Conservation (phyloP, 1,140 invertebrate species). For the Physella acuta region DNA sequence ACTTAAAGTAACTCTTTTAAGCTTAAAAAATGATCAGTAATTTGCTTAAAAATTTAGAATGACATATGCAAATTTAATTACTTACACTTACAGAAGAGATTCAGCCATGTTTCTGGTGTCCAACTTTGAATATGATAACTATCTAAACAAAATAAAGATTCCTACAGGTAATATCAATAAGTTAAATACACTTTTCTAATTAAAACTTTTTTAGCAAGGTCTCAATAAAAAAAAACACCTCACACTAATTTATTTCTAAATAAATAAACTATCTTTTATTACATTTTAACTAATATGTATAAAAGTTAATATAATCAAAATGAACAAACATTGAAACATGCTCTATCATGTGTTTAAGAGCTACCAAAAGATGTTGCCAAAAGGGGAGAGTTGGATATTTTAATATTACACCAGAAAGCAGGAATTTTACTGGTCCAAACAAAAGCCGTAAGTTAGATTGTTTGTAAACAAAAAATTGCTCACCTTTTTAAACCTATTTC, state of each 20-base stretch:
- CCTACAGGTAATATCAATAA: too few relatives aligned
- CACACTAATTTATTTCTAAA: too few relatives aligned
- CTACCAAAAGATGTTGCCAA: constrained; percentile 13
- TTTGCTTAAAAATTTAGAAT: background rate
- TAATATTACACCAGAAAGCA: constrained; percentile 9
- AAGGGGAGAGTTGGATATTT: constrained; percentile 14
- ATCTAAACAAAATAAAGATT: constrained; percentile 19
- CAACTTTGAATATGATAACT: constrained; percentile 21
- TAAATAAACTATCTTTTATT: too few relatives aligned
- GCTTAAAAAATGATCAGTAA: too few relatives aligned
- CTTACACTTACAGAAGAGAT: background rate
- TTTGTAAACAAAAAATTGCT: background rate
- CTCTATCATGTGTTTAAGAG: background rate
- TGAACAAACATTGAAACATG: too few relatives aligned
- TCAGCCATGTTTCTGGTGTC: constrained; percentile 14
- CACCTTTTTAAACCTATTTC: too few relatives aligned
- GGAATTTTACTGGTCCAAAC: constrained; percentile 11
- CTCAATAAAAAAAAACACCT: too few relatives aligned
- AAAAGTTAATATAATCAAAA: too few relatives aligned
- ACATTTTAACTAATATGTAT: too few relatives aligned
- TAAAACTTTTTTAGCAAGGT: too few relatives aligned
- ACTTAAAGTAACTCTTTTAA: too few relatives aligned
- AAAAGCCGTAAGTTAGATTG: constrained; percentile 12
- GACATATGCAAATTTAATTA: background rate
- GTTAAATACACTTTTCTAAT: too few relatives aligned